phyloP scores from a whole-genome alignment of 2,888 invertebrate genomes.

The Polymixis flavicincta region DNA sequence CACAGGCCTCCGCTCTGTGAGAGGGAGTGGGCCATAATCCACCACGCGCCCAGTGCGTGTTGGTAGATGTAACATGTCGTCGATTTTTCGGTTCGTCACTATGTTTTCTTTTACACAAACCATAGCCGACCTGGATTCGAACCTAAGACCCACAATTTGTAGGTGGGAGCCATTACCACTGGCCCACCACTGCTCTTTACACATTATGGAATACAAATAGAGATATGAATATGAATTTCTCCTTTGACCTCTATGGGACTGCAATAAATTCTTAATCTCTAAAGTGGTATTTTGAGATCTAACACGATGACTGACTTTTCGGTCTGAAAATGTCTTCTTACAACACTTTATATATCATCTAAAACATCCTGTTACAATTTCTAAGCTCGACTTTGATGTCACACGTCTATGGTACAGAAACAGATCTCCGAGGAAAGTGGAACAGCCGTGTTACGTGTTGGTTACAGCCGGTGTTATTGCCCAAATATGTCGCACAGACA shows the following conservation, averaged over 20 bases:
- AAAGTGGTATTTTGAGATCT: background rate
- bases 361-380: slow-evolving; percentile 11
- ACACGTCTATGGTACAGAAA: slow-evolving; percentile 21
- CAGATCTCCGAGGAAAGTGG: slow-evolving; percentile 44
- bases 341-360: background rate
- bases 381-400: slow-evolving; percentile 22
- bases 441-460: slow-evolving; percentile 49
- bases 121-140: too few relatives aligned
- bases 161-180: too few relatives aligned
- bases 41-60: too few relatives aligned
- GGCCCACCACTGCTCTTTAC: too few relatives aligned
- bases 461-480: slow-evolving; percentile 43
- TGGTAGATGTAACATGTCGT: too few relatives aligned
- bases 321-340: background rate
- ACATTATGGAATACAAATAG: too few relatives aligned
- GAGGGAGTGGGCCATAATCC: too few relatives aligned
- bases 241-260: background rate
- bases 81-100: too few relatives aligned
- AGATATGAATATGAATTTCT: background rate
- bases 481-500: slow-evolving; percentile 52
- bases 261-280: background rate
- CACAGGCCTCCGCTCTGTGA: too few relatives aligned
- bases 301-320: background rate
- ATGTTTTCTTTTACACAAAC: too few relatives aligned
- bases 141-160: too few relatives aligned